phyloP scores from a whole-genome alignment of 2,888 invertebrate species.

The Drosophila kanekoi region DNA sequence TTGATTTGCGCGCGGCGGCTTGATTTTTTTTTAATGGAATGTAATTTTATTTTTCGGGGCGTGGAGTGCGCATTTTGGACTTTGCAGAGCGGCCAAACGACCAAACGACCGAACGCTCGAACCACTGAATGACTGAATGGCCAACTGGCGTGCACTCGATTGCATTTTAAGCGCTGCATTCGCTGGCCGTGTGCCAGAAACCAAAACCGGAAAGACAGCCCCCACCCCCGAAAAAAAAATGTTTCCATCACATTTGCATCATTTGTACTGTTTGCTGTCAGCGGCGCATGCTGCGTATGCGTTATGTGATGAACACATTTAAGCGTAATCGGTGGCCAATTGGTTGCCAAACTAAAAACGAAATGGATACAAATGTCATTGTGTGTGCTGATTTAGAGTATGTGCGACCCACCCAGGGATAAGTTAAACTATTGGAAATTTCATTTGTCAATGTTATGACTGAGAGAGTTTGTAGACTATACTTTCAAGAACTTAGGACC shows the following conservation, averaged over 20 bases:
- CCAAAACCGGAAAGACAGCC: constrained; percentile 56
- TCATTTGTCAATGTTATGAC: not conserved
- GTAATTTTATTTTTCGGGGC: constrained; percentile 59
- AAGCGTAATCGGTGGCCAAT: constrained; percentile 46
- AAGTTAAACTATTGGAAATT: not conserved
- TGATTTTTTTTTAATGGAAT: constrained; percentile 78
- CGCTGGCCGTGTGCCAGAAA: constrained; percentile 69
- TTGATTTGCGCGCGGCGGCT: constrained; percentile 73
- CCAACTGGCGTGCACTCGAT: constrained; percentile 57
- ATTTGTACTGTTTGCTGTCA: constrained; percentile 11
- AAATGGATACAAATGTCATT: constrained; percentile 25
- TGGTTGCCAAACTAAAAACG: constrained; percentile 11
- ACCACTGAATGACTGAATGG: constrained; percentile 21
- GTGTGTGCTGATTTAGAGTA: not conserved
- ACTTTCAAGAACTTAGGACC: too few species aligned
- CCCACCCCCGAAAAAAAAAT: constrained; percentile 12
- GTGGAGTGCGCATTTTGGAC: constrained; percentile 31
- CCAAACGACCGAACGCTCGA: constrained; percentile 4
- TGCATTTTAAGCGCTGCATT: constrained; percentile 60
- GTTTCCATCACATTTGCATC: constrained; percentile 30
- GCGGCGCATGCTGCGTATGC: constrained; percentile 55
- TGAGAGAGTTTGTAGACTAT: too few species aligned
- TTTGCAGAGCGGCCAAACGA: constrained; percentile 23
- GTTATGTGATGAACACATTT: constrained; percentile 43
- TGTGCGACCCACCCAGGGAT: not conserved